These are phyloP conservation scores for Acromyrmex heyeri DNA, from an alignment of 1,140 invertebrate species.

Conservation along the genomic window DNA sequence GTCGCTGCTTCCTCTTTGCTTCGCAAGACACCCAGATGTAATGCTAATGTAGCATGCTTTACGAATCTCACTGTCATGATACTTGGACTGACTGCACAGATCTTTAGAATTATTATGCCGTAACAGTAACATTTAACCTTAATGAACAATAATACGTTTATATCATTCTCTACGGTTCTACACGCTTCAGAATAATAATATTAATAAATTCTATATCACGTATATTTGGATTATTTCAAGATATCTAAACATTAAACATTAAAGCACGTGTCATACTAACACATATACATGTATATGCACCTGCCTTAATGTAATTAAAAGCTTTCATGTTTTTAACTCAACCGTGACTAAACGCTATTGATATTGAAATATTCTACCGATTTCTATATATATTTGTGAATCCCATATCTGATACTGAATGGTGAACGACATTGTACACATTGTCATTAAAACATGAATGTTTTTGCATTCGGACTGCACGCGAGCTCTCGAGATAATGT, in stretches of 20 bases:
- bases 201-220: background rate
- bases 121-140: conserved; percentile 16
- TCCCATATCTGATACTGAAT: conserved; percentile 28
- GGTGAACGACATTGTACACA: background rate
- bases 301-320: background rate
- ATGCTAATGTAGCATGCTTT: conserved; percentile 8
- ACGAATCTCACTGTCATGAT: background rate
- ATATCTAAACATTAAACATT: background rate
- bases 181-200: background rate
- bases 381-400: conserved; percentile 1
- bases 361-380: background rate
- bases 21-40: conserved; percentile 25
- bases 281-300: background rate
- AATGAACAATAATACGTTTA: background rate
- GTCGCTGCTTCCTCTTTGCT: conserved; percentile 1
- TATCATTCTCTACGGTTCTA: background rate
- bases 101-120: conserved; percentile 20
- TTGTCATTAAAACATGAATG: conserved; percentile 55
- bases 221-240: background rate
- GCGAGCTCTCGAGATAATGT: conserved; percentile 63
- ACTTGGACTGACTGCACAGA: background rate
- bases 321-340: background rate
- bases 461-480: conserved; percentile 45
- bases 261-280: too few species aligned
- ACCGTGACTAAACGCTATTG: background rate